These are phyloP conservation scores for Fundulus diaphanus DNA, from an alignment of 2,797 vertebrate genomes.

Conservation along the genomic window DNA sequence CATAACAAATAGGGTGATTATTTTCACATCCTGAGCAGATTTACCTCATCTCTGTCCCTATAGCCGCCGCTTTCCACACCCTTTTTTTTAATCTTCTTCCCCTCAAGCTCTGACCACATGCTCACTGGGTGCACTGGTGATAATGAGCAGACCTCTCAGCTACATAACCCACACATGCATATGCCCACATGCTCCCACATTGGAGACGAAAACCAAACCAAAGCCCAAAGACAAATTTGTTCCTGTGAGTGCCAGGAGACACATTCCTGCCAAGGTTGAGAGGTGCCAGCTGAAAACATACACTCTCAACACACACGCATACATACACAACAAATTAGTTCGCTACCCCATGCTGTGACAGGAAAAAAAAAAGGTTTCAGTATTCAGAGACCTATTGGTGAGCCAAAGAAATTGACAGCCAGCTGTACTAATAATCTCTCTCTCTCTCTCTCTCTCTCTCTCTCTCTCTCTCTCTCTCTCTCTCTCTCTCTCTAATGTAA, in stretches of 20 bases:
- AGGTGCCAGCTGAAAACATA: conserved; percentile 76
- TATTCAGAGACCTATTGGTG: conserved; percentile 82
- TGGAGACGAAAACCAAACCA: conserved; percentile 81
- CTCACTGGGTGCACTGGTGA: conserved; percentile 81
- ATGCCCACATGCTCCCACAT: conserved; percentile 32
- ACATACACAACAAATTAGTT: conserved; percentile 48
- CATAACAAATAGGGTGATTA: conserved; percentile 3
- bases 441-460: neutral
- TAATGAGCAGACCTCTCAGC: conserved; percentile 88
- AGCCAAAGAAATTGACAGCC: conserved; percentile 86
- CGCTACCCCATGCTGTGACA: conserved; percentile 70
- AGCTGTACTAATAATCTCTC: conserved; percentile 82
- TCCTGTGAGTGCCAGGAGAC: conserved; percentile 84
- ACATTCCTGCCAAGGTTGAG: conserved; percentile 70
- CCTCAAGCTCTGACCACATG: conserved; percentile 33
- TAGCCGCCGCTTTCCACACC: conserved; percentile 32
- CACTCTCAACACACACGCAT: conserved; percentile 32
- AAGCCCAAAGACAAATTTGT: conserved; percentile 87
- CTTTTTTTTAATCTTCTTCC: conserved; percentile 33
- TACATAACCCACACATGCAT: conserved; percentile 51
- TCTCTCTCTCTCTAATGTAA: neutral
- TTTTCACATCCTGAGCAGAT: conserved; percentile 18
- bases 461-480: conserved; percentile 1
- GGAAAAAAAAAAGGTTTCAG: conserved; percentile 86
- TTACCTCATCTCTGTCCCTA: conserved; percentile 22